Percentiles rank a stretch among this genome's conserved stretches.
These are phyloP conservation scores for Aspidoscelis tigris DNA, from an alignment of 2,113 vertebrate species.

Conservation along the genomic window DNA sequence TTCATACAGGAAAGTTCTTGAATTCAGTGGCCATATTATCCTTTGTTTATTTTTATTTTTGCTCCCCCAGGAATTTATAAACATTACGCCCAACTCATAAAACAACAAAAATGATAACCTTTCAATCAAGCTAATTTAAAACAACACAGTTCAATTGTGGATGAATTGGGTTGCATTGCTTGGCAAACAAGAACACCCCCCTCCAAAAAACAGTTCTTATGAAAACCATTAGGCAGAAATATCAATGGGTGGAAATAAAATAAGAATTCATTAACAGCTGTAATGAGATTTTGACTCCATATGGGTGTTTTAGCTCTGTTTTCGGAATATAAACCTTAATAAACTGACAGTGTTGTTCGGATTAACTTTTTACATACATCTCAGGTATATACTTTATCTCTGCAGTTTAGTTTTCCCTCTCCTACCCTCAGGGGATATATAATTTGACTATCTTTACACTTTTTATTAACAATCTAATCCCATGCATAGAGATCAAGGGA, in stretches of 20 bases:
- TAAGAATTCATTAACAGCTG: slow-evolving; percentile 34
- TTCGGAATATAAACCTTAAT: slow-evolving; percentile 51
- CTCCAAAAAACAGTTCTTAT: background rate
- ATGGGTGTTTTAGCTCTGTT: slow-evolving; percentile 25
- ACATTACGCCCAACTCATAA: background rate
- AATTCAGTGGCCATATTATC: too few relatives aligned
- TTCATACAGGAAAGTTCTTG: too few relatives aligned
- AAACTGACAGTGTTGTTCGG: slow-evolving; percentile 34
- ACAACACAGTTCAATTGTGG: background rate
- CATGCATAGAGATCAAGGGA: slow-evolving; percentile 22
- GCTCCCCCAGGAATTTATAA: background rate
- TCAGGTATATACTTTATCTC: slow-evolving; percentile 9
- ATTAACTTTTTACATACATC: slow-evolving; percentile 35
- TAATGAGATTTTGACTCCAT: slow-evolving; percentile 48
- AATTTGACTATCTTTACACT: background rate
- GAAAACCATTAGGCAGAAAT: slow-evolving; percentile 41
- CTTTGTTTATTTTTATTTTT: background rate
- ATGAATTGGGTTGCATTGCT: background rate
- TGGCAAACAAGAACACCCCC: background rate
- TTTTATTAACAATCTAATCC: slow-evolving; percentile 38
- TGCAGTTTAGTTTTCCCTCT: slow-evolving; percentile 29
- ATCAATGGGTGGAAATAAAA: slow-evolving; percentile 42
- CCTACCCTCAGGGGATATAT: slow-evolving; percentile 20
- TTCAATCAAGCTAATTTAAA: background rate
- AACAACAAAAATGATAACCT: background rate